Base-by-base conservation (phyloP, 2,888 invertebrate genomes). In the Melanostoma scalare region DNA sequence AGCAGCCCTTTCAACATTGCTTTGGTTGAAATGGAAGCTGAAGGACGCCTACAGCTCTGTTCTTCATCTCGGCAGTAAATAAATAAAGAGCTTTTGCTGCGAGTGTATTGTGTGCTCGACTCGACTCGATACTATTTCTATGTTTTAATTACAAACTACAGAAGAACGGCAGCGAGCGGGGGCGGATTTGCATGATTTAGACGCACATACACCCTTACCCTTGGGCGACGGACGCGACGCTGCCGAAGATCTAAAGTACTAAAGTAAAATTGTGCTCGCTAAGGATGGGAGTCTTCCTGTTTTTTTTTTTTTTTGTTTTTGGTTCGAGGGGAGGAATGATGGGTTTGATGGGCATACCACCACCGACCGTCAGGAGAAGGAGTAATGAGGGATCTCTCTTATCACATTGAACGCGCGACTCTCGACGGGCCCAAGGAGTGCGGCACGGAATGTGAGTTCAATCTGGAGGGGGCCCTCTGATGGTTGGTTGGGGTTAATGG, bases 131-230 rank as follows among this genome's bases (percentile, higher is more conserved):
- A 84, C 79, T 84, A 84, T 71, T 71, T 71, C 78, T 71, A 71
- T 75, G 84, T 78, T 79, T 84, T 84, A 84, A 84, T 84, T 84
- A 79, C 71, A 67, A 79, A 84, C 84, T 79, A 84, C 55, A 61
- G 65, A 58, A 3, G 74, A 61, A 36, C 50, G 71, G n/a, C 10
- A 53, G 38, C 6, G 31, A 44, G 52, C 38, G 33, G 48, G 46
- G 31, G 55, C n/a, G 71, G 72, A 71, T 67, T 72, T 80, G 71
- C 63, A 78, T 84, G 79, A 84, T 79, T 79, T 84, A 74, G 71
- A 84, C 48, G 60, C 67, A 69, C 65, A 53, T 46, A 9, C 38
- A 36, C 58, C 42, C 40, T 31, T 9, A 6, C 42, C 48, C 42
- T 44, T 48, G 2, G 42, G 65, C 30, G 53, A 56, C 31, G 55